phyloP scores from a whole-genome alignment of 2,113 vertebrate genomes.

The Neoarius graeffei region DNA sequence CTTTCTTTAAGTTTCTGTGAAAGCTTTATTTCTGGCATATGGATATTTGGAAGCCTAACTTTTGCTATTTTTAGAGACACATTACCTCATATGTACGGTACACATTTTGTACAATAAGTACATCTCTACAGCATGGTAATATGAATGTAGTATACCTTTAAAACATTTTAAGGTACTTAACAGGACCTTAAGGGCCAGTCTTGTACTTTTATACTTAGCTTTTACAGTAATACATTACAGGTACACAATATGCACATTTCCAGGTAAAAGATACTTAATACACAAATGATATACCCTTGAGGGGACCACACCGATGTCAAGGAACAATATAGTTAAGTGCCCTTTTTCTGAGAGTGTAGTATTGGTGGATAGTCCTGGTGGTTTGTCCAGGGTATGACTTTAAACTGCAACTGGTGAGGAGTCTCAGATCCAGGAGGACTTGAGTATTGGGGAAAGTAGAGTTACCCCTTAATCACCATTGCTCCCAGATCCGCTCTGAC shows the following conservation, averaged over 20 bases:
- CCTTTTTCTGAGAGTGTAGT: not conserved
- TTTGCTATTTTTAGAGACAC: no score
- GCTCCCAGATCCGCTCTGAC: no score
- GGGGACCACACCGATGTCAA: not conserved
- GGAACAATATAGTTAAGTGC: not conserved
- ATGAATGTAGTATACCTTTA: not conserved
- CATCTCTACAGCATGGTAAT: not conserved
- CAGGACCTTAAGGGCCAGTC: not conserved
- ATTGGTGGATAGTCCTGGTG: no score
- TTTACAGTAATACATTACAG: not conserved
- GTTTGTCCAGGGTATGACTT: no score
- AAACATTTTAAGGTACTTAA: not conserved
- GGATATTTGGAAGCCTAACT: not conserved
- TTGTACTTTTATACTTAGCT: not conserved
- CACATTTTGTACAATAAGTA: not conserved
- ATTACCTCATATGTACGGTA: not conserved
- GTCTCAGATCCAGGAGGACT: no score
- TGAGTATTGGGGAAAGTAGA: no score
- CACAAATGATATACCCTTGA: no score
- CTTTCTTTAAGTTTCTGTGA: not conserved
- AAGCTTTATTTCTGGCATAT: not conserved
- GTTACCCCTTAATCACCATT: no score
- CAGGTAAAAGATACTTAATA: not conserved
- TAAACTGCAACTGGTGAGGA: no score
- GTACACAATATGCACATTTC: not conserved